phyloP scores from a whole-genome alignment of 2,797 vertebrate species.

The Chrosomus eos region DNA sequence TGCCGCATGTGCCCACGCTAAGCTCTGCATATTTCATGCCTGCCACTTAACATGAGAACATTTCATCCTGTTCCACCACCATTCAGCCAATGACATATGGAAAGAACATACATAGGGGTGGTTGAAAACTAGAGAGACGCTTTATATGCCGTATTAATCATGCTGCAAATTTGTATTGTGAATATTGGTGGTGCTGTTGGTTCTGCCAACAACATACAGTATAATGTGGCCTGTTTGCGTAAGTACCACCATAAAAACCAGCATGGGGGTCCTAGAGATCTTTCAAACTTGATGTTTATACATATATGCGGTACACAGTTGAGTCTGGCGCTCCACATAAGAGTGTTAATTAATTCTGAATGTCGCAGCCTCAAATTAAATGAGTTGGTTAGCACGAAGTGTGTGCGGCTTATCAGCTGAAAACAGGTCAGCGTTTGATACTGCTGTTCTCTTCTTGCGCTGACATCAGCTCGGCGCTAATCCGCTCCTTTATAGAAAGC shows the following conservation, averaged over 20 bases:
- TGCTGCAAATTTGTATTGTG: slow-evolving; percentile 3
- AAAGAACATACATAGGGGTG: slow-evolving; percentile 59
- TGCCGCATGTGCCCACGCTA: slow-evolving; percentile 67
- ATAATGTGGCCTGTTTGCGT: neutral
- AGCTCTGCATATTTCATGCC: slow-evolving; percentile 82
- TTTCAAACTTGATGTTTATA: slow-evolving; percentile 39
- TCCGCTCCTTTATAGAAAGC: slow-evolving; percentile 79
- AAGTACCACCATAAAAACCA: slow-evolving; percentile 2
- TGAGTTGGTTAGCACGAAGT: slow-evolving; percentile 76
- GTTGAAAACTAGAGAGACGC: neutral
- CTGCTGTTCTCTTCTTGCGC: slow-evolving; percentile 75
- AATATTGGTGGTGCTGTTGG: neutral
- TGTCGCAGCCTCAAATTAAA: slow-evolving; percentile 79
- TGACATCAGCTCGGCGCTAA: slow-evolving; percentile 76
- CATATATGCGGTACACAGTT: slow-evolving; percentile 60
- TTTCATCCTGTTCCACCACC: slow-evolving; percentile 68
- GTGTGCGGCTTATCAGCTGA: slow-evolving; percentile 78
- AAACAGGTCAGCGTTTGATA: slow-evolving; percentile 83
- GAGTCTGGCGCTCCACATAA: slow-evolving; percentile 62
- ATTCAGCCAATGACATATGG: slow-evolving; percentile 71
- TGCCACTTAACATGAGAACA: slow-evolving; percentile 81
- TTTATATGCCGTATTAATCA: slow-evolving; percentile 8
- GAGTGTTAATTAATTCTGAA: slow-evolving; percentile 82
- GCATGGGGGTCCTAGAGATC: slow-evolving; percentile 17
- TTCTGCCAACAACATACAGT: neutral